Base-by-base conservation (phyloP, 2,113 vertebrate genomes). In the Petrocephalus zakoni region DNA sequence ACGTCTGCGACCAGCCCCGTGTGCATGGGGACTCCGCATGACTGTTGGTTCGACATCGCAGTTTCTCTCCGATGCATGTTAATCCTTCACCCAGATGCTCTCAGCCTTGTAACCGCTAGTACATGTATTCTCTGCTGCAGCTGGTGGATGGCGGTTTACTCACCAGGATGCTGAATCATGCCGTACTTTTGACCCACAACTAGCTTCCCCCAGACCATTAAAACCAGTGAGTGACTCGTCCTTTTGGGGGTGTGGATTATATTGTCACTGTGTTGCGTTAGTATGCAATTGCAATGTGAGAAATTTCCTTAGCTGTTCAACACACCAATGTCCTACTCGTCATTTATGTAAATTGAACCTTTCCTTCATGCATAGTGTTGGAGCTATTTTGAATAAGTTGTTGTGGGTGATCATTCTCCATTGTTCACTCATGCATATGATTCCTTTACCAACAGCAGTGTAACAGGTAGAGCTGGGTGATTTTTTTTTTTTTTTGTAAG, bases 1-100 rank as follows among this genome's bases (percentile, higher is more conserved):
- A 17, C 13, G 91, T 94, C 95, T 96, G 95, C 93, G 82, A 94
- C 94, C 93, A 88, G 81, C 93, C 94, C 7, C 90, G 42, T 6
- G 64, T 85, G 42, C 17, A n/a, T 89, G 78, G 85, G 53, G 11
- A 49, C 55, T 68, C 49, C 8, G 85, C 68, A 75, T 89, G 88
- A 89, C 52, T 72, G 29, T 11, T 88, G 68, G 75, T 58, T 49
- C 37, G 21, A 89, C 90, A 87, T 51, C 42, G 1, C 19, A 5
- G 21, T 46, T 68, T 17, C 72, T 55, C 6, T 55, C 0, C 37
- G 34, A 78, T 78, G n/a, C 25, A 29, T 68, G 25, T 68, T 13
- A 29, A 13, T 68, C 61, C 25, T 68, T 1, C 9, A 29, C 29
- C 2, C 10, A 68, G 4, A 29, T 29, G 25, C 10, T 68, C 25